phyloP scores from a whole-genome alignment of 2,113 vertebrate species.

The Nematolebias whitei region DNA sequence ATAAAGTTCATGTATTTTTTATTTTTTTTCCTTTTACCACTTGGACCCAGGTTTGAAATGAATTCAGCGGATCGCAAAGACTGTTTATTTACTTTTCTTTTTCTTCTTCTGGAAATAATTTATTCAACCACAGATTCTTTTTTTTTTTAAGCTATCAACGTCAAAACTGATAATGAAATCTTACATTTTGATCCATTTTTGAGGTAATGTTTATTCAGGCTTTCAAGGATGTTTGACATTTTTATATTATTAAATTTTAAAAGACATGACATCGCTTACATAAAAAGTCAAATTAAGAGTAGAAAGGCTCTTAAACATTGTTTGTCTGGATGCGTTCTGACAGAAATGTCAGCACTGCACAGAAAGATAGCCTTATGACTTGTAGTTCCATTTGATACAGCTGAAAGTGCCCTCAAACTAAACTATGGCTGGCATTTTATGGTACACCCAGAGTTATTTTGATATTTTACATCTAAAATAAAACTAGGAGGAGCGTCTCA shows the following conservation, averaged over 20 bases:
- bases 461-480: constrained; percentile 39
- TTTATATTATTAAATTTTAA: constrained; percentile 13
- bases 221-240: background rate
- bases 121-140: background rate
- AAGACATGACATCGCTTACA: constrained; percentile 3
- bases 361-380: constrained; percentile 49
- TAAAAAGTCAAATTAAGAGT: constrained; percentile 22
- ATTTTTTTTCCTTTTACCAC: too few relatives aligned
- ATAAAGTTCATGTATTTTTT: too few relatives aligned
- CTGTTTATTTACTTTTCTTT: too few relatives aligned
- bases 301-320: constrained; percentile 1
- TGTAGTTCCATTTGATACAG: constrained; percentile 39
- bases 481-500: constrained; percentile 15
- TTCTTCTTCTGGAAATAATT: constrained; percentile 1
- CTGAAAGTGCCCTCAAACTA: constrained; percentile 56
- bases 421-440: constrained; percentile 45
- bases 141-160: constrained; percentile 26
- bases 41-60: too few relatives aligned
- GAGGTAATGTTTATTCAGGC: background rate
- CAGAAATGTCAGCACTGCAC: constrained; percentile 21
- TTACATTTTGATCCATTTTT: constrained; percentile 28
- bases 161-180: constrained; percentile 15
- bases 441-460: constrained; percentile 29
- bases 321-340: constrained; percentile 40
- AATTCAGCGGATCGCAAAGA: too few relatives aligned